Conservation (phyloP, 2,797 vertebrate genomes). For the Ptychadena robeensis region DNA sequence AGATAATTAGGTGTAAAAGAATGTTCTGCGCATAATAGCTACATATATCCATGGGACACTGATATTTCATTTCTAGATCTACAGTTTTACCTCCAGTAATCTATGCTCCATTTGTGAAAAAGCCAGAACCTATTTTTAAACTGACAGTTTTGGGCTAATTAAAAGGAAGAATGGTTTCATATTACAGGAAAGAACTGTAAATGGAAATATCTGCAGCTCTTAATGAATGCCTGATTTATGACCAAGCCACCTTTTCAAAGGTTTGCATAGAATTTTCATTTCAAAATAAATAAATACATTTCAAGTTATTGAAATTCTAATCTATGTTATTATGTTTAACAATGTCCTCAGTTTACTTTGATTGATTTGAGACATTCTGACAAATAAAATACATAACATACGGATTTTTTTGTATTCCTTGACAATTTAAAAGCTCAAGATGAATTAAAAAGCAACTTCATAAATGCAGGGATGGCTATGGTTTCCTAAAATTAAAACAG, state of each 20-base stretch:
- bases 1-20: background rate
- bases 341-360: background rate
- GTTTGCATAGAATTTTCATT: conserved; percentile 32
- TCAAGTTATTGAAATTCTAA: conserved; percentile 28
- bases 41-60: conserved; percentile 7
- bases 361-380: background rate
- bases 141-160: conserved; percentile 57
- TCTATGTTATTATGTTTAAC: conserved; percentile 11
- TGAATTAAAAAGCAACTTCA: too few relatives aligned
- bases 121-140: conserved; percentile 45
- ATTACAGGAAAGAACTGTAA: conserved; percentile 36
- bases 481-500: too few relatives aligned
- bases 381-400: background rate
- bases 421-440: background rate
- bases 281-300: conserved; percentile 33
- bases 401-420: background rate
- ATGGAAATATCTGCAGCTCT: conserved; percentile 34
- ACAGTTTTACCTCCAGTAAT: conserved; percentile 27
- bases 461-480: too few relatives aligned
- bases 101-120: conserved; percentile 34
- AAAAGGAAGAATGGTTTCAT: conserved; percentile 44
- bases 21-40: background rate
- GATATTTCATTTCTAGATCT: background rate
- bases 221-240: conserved; percentile 54
- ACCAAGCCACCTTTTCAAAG: conserved; percentile 50